Percentiles rank a stretch among this genome's conserved stretches.
Evolutionary conservation across 2,888 invertebrate species (phyloP).

Genomic region (Elegia similella): DNA sequence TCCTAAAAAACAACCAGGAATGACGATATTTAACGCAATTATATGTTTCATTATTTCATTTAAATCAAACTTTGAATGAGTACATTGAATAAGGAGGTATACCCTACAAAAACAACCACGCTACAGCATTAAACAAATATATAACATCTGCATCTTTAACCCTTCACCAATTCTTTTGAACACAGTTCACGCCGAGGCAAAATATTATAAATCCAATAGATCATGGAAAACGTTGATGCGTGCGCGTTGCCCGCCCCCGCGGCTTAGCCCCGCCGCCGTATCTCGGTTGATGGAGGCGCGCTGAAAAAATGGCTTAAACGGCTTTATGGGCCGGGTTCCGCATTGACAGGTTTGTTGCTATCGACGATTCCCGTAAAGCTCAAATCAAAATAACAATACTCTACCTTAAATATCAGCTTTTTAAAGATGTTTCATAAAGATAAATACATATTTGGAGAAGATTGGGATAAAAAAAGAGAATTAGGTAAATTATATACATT

Average conservation of each 20-base stretch:
- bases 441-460: too few relatives aligned
- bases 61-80: too few relatives aligned
- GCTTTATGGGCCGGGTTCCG: slow-evolving; percentile 38
- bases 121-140: too few relatives aligned
- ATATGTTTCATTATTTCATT: too few relatives aligned
- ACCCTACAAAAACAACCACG: too few relatives aligned
- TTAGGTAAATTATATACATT: too few relatives aligned
- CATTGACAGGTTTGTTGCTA: slow-evolving; percentile 37
- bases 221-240: slow-evolving; percentile 65
- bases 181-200: neutral
- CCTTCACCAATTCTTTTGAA: neutral
- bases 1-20: too few relatives aligned
- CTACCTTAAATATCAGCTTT: too few relatives aligned
- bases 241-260: slow-evolving; percentile 46
- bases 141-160: neutral
- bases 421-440: too few relatives aligned
- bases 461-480: neutral
- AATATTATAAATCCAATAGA: slow-evolving; percentile 31
- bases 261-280: slow-evolving; percentile 50
- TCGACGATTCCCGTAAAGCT: neutral
- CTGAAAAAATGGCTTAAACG: slow-evolving; percentile 49
- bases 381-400: neutral
- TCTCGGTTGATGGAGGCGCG: slow-evolving; percentile 47
- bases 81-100: too few relatives aligned
- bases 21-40: too few relatives aligned